phyloP scores from a whole-genome alignment of 92 coral and sea anemone genomes.

The Epizoanthus rinbou region DNA sequence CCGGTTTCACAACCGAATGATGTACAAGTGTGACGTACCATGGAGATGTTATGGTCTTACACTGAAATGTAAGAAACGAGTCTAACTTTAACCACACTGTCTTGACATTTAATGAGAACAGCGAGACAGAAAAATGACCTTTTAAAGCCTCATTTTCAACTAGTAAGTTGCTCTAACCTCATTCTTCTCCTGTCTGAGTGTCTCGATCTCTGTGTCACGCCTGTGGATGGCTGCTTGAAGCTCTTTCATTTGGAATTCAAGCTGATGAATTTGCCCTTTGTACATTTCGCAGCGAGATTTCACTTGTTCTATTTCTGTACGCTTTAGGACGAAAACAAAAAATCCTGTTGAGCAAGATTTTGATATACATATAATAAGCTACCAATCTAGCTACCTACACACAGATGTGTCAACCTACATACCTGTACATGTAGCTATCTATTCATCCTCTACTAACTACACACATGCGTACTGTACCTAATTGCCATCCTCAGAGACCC shows the following conservation, averaged over 20 bases:
- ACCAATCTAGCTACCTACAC: neutral
- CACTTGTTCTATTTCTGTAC: conserved; percentile 56
- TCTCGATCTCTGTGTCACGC: conserved; percentile 57
- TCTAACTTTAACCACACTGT: too few relatives aligned
- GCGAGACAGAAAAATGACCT: too few relatives aligned
- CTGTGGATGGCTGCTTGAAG: conserved; percentile 73
- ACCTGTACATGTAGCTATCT: too few relatives aligned
- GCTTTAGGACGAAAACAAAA: conserved; percentile 29
- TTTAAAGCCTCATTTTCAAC: neutral
- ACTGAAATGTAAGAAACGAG: too few relatives aligned
- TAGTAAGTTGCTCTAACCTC: conserved; percentile 63
- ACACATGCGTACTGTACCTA: too few relatives aligned
- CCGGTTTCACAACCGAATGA: too few relatives aligned
- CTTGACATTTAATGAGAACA: too few relatives aligned
- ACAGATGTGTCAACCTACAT: neutral
- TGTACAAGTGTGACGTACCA: too few relatives aligned
- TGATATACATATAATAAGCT: neutral
- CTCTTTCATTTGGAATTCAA: conserved; percentile 74
- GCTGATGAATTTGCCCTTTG: conserved; percentile 69
- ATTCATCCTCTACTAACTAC: too few relatives aligned
- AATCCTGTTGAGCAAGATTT: neutral
- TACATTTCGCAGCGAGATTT: conserved; percentile 65
- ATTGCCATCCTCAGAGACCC: too few relatives aligned
- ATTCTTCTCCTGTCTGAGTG: conserved; percentile 59
- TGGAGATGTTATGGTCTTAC: too few relatives aligned